Base-by-base conservation (phyloP, 2,797 vertebrate genomes). In the Tragelaphus eurycerus region DNA sequence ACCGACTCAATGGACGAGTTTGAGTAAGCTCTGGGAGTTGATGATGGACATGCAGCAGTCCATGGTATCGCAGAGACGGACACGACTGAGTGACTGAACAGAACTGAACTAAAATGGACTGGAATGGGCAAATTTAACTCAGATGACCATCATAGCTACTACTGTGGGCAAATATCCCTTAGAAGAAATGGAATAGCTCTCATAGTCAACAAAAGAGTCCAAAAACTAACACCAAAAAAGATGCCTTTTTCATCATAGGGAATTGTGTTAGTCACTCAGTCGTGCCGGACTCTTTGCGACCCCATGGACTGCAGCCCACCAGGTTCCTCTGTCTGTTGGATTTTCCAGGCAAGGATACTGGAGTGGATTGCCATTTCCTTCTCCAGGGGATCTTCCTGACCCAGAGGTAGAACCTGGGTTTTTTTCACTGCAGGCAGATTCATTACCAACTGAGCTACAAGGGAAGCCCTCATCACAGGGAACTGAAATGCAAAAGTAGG, bases 231-330 rank as follows among this genome's bases (percentile, higher is more conserved):
- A 67, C 17, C 16, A 64, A n/a, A 67, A n/a, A 19, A 64, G 7
- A 10, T 17, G 31, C n/a, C n/a, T 4, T 67, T 67, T 34, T 11
- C 64, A 34, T 34, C 16, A 19, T 34, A 67, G 62, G 62, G 62
- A n/a, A 67, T 34, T 67, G n/a, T 34, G n/a, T 67, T 67, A 34
- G 64, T 34, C 1, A 4, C 8, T 67, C 64, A 67, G 10, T 34
- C 0, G 4, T 34, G 62, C 31, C 1, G 1, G 31, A 34, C 31
- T 19, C 31, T 64, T 64, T 64, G 17, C 1, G 17, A 67, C n/a
- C n/a, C n/a, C 64, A 67, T 67, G n/a, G n/a, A 34, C n/a, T 67
- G n/a, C n/a, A 67, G 17, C 64, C 64, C n/a, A 67, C 17, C 8
- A 34, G 62, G 62, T 17, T 67, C n/a, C 64, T 67, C 64, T 67